Conservation (phyloP, 1,140 invertebrate genomes). For the Pygmarrhopalites habei region DNA sequence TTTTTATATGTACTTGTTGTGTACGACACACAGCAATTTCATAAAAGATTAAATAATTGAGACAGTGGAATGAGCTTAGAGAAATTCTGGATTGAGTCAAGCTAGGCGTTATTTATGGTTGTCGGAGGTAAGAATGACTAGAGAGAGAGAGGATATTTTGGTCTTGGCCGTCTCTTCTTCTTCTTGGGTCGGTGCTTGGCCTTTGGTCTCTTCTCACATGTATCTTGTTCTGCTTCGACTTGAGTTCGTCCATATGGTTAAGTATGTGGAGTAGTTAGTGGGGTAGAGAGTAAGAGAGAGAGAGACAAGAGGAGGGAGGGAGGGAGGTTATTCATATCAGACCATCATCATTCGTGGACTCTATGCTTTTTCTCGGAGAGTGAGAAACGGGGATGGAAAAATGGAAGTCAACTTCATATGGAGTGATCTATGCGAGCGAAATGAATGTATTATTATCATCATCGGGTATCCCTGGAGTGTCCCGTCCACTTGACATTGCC, state of each 20-base stretch:
- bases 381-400: background rate
- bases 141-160: slow-evolving; percentile 1
- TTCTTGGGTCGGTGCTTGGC: slow-evolving; percentile 14
- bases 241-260: no score
- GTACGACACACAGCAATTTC: slow-evolving; percentile 1
- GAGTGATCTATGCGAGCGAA: slow-evolving; percentile 13
- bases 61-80: background rate
- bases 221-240: slow-evolving; percentile 6
- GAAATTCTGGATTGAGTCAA: slow-evolving; percentile 1
- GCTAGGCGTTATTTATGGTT: slow-evolving; percentile 15
- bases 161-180: no score
- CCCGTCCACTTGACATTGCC: slow-evolving; percentile 15
- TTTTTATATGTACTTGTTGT: no score
- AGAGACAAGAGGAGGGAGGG: slow-evolving; percentile 1
- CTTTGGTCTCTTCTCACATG: slow-evolving; percentile 26
- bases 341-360: no score
- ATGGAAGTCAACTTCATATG: slow-evolving; percentile 13
- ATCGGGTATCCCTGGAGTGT: slow-evolving; percentile 14
- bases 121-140: background rate
- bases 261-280: no score
- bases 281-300: background rate
- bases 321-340: background rate
- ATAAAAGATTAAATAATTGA: slow-evolving; percentile 4
- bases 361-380: no score
- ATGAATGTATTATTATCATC: slow-evolving; percentile 19